A percentile compares a stretch with the other conserved stretches of the same genome.
These are phyloP conservation scores for Myotis lucifugus DNA, from an alignment of 2,113 vertebrate genomes.

Conservation along the genomic window DNA sequence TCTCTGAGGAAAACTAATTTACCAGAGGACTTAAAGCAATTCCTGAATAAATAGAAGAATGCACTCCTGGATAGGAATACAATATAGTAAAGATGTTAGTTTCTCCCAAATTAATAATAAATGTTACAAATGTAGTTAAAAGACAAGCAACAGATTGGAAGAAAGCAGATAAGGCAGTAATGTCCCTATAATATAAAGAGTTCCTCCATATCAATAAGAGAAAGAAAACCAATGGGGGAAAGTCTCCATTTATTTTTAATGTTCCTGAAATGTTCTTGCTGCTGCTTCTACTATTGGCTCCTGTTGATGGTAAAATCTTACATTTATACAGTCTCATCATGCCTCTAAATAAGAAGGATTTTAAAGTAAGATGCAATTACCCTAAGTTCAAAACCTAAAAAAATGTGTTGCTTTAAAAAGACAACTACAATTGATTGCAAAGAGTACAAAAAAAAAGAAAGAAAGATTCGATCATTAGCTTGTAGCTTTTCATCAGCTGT, in stretches of 20 bases:
- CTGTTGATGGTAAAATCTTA: constrained; percentile 12
- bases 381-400: constrained; percentile 71
- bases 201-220: neutral
- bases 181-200: neutral
- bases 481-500: constrained; percentile 65
- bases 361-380: constrained; percentile 81
- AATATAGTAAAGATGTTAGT: neutral
- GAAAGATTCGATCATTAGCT: constrained; percentile 52
- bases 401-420: constrained; percentile 61
- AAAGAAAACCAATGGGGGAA: neutral
- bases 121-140: neutral
- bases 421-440: constrained; percentile 74
- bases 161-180: neutral
- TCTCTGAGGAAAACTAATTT: neutral
- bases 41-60: neutral
- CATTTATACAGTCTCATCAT: constrained; percentile 47
- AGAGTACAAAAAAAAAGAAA: constrained; percentile 3
- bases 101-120: constrained; percentile 2
- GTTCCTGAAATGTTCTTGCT: neutral
- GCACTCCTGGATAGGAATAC: neutral
- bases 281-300: neutral
- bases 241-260: neutral
- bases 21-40: neutral
- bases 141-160: neutral
- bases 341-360: constrained; percentile 73